Evolutionary conservation across 2,888 invertebrate genomes (phyloP).

Genomic region (Nephrocerus scutellatus): DNA sequence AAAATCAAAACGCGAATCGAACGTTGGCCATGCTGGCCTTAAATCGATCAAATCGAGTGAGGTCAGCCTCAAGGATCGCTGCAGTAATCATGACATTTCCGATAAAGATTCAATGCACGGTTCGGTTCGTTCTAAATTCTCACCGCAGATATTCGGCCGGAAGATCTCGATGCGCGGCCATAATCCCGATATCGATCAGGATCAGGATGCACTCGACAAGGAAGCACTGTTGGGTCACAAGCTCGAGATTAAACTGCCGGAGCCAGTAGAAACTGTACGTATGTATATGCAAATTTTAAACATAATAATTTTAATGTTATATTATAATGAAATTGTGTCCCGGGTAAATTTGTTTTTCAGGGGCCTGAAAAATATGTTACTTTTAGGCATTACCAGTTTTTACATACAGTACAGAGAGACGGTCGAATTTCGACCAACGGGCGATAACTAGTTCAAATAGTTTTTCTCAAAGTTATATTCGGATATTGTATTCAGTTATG

Average conservation of each 20-base stretch:
- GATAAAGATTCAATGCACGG: conserved; percentile 24
- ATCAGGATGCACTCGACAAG: conserved; percentile 25
- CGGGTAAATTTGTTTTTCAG: background rate
- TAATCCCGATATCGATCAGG: conserved; percentile 26
- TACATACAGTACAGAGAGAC: no score
- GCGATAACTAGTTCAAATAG: no score
- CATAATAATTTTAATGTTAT: background rate
- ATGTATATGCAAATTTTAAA: conserved; percentile 2
- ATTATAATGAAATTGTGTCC: background rate
- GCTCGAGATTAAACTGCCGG: conserved; percentile 28
- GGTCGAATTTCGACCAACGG: no score
- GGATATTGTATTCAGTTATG: no score
- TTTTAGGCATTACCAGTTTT: no score
- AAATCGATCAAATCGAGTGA: conserved; percentile 23
- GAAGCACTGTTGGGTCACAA: conserved; percentile 29
- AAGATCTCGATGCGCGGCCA: conserved; percentile 27
- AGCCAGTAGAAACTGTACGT: conserved; percentile 35
- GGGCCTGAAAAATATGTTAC: no score
- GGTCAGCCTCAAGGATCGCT: conserved; percentile 24
- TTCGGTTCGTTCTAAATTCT: conserved; percentile 29
- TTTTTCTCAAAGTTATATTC: no score
- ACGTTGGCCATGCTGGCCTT: conserved; percentile 13
- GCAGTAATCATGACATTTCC: no score
- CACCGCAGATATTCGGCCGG: conserved; percentile 28
- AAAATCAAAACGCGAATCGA: conserved; percentile 17